Conservation (phyloP, 2,888 invertebrate species). For the Andrena marginata region DNA sequence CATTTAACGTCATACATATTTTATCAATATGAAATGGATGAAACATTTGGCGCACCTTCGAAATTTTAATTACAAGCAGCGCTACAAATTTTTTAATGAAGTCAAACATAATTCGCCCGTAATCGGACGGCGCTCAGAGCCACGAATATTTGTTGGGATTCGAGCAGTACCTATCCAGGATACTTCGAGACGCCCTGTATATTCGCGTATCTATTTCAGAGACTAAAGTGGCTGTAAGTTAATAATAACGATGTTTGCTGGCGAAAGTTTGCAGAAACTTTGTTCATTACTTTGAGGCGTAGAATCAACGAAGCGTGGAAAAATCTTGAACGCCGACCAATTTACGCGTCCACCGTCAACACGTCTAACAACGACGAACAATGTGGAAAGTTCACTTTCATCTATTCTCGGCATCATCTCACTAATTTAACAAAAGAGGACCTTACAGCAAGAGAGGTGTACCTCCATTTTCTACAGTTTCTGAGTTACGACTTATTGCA, state of each 20-base stretch:
- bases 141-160: not conserved
- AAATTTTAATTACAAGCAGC: no score
- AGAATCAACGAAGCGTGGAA: not conserved
- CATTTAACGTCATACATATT: no score
- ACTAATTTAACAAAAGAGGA: no score
- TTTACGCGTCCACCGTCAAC: not conserved
- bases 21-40: no score
- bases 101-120: no score
- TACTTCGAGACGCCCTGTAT: not conserved
- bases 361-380: not conserved
- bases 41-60: no score
- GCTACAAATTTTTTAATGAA: no score
- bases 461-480: no score
- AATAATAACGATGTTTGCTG: not conserved
- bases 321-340: not conserved
- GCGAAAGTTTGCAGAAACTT: not conserved
- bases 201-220: not conserved
- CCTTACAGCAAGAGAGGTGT: no score
- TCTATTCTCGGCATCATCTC: no score
- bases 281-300: not conserved
- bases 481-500: no score
- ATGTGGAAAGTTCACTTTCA: not conserved
- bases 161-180: not conserved
- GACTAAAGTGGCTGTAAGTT: not conserved
- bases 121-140: no score